Conservation (phyloP, 2,888 invertebrate species). For the Cremastobaeus sp. region DNA sequence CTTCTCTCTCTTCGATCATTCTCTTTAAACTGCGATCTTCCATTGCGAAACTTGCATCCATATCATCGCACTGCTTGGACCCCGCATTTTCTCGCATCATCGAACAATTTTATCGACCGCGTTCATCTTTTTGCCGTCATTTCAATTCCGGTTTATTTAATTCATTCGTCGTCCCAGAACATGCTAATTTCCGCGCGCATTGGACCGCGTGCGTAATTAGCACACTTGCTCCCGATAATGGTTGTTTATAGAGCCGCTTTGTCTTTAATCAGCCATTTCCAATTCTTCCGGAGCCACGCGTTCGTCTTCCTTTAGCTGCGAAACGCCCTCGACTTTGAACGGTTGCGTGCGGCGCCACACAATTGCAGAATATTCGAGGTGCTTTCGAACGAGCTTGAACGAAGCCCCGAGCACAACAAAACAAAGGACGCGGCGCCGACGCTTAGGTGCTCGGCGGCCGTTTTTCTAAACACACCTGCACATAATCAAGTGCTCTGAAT, state of each 20-base stretch:
- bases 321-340: constrained; percentile 4
- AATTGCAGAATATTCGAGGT: constrained; percentile 32
- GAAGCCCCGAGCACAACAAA: constrained; percentile 21
- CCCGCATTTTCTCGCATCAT: constrained; percentile 29
- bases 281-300: constrained; percentile 7
- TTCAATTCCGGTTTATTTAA: constrained; percentile 30
- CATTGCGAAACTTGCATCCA: too few species aligned
- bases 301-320: constrained; percentile 4
- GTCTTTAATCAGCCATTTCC: constrained; percentile 14
- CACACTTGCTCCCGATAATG: background rate
- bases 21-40: too few species aligned
- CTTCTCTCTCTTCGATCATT: too few species aligned
- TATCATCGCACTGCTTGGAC: too few species aligned
- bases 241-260: constrained; percentile 7
- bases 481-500: constrained; percentile 26
- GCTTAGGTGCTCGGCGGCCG: background rate
- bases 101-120: constrained; percentile 34
- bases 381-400: constrained; percentile 24
- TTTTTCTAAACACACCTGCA: constrained; percentile 3
- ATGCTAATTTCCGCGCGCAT: too few species aligned
- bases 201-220: background rate
- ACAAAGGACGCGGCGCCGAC: constrained; percentile 30
- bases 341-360: constrained; percentile 25
- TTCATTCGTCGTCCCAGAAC: constrained; percentile 11
- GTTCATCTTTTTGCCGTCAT: constrained; percentile 25